Base-by-base conservation (phyloP, 2,888 invertebrate genomes). In the Tolmerus cingulatus region DNA sequence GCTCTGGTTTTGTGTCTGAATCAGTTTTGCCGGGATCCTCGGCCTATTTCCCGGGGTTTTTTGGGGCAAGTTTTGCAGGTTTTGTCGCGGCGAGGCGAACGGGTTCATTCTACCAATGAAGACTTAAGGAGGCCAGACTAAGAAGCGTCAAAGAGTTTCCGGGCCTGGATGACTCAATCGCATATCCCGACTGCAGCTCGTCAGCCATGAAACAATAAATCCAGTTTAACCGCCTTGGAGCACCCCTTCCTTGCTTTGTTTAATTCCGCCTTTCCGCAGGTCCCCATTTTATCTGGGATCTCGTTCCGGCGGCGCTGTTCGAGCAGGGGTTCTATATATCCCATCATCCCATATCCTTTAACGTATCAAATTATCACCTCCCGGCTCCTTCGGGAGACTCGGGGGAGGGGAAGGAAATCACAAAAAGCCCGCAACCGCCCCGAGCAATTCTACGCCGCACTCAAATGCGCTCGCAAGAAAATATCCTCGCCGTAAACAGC, bases 301-400 rank as follows among this genome's bases (percentile, higher is more conserved):
- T 19, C 40, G 37, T 77, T 77, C 40, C 37, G 40, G 19, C 7
- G 19, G 7, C 23, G 37, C 3, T 30, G 30, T 27, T 77, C 19
- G 77, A 19, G 23, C 19, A 19, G 12, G 19, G 66, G 66, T 8
- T 27, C 23, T 66, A 14, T 66, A 23, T 66, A 27, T 66, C 27
- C 23, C 77, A 77, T 77, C 37, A 40, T 40, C 2, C 14, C 40
- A 37, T 30, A 77, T 40, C 40, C 77, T 40, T 40, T 77, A 40
- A 77, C 77, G 40, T 77, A 40, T 77, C 77, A 77, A 40, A 77
- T 77, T 77, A 77, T 77, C 77, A 77, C 77, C 77, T 77, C 77
- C 37, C 37, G 23, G 40, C 40, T 77, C 40, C 77, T 23, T 40
- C 40, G 8, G 37, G 37, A 40, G 77, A 77, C 37, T 34, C 12